Evolutionary conservation across 2,797 vertebrate species (phyloP).

Genomic region (Hephaestus fuliginosus): DNA sequence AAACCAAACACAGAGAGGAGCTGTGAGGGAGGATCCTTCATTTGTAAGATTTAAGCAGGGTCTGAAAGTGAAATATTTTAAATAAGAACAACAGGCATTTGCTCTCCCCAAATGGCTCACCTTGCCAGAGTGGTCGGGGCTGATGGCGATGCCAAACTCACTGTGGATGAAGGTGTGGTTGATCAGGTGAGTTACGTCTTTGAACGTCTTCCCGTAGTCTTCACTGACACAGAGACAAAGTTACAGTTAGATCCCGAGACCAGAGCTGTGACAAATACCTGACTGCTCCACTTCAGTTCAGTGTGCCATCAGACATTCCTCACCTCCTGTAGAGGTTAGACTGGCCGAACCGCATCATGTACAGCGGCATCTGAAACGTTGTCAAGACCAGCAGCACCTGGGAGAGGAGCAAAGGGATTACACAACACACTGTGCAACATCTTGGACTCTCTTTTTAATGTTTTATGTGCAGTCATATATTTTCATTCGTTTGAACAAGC

Average conservation of each 20-base stretch:
- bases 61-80: background rate
- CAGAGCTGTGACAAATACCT: background rate
- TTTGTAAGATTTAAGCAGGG: background rate
- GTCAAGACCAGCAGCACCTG: slow-evolving; percentile 94
- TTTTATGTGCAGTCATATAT: background rate
- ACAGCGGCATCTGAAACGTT: slow-evolving; percentile 92
- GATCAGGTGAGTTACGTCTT: slow-evolving; percentile 92
- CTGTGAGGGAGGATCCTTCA: background rate
- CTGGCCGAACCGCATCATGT: slow-evolving; percentile 91
- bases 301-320: slow-evolving; percentile 29
- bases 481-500: slow-evolving; percentile 50
- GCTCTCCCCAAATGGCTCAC: slow-evolving; percentile 71
- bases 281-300: background rate
- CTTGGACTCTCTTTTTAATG: background rate
- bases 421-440: background rate
- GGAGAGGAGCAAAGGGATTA: slow-evolving; percentile 1
- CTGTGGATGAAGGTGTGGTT: slow-evolving; percentile 95
- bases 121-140: slow-evolving; percentile 94
- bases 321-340: slow-evolving; percentile 96
- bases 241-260: slow-evolving; percentile 47
- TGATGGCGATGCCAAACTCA: slow-evolving; percentile 94
- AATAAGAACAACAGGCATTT: background rate
- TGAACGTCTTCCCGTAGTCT: slow-evolving; percentile 95
- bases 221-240: slow-evolving; percentile 84
- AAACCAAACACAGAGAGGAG: slow-evolving; percentile 39